These are phyloP conservation scores for Rhorus exstirpatorius DNA, from an alignment of 2,888 invertebrate genomes.

Conservation along the genomic window DNA sequence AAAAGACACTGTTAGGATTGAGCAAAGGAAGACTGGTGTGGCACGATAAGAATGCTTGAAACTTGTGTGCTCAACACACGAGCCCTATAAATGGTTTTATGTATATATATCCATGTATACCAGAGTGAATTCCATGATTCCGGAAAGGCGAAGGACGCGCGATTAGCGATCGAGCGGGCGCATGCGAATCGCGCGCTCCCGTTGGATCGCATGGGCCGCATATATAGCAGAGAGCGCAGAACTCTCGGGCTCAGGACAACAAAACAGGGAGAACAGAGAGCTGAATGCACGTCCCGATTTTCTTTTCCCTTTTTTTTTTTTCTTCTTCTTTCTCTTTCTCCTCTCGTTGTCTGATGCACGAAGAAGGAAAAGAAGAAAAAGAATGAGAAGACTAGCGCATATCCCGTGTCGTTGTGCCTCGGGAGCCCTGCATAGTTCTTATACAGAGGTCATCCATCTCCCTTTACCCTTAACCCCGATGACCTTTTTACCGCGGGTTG, in stretches of 20 bases:
- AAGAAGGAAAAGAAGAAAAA: conserved; percentile 28
- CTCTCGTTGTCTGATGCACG: conserved; percentile 46
- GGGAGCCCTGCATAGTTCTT: conserved; percentile 23
- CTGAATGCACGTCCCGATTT: conserved; percentile 5
- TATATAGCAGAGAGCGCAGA: too few species aligned
- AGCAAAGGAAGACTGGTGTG: too few species aligned
- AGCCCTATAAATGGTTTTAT: neutral
- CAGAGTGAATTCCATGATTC: conserved; percentile 57
- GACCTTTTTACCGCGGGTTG: conserved; percentile 31
- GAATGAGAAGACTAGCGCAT: conserved; percentile 33
- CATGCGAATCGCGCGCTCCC: conserved; percentile 47
- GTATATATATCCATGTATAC: neutral
- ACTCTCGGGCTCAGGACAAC: neutral
- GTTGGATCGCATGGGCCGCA: conserved; percentile 20
- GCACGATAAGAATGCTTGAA: too few species aligned
- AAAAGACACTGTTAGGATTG: too few species aligned
- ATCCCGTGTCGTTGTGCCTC: conserved; percentile 46
- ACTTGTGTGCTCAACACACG: too few species aligned
- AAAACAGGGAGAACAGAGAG: conserved; percentile 15
- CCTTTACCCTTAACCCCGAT: conserved; percentile 36
- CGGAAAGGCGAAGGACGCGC: conserved; percentile 62
- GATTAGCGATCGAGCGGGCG: conserved; percentile 66
- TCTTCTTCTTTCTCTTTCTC: conserved; percentile 26
- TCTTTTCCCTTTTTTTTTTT: too few species aligned
- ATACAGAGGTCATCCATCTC: conserved; percentile 55